Evolutionary conservation across 2,888 invertebrate genomes (phyloP).

Genomic region (Desoria tigrina): DNA sequence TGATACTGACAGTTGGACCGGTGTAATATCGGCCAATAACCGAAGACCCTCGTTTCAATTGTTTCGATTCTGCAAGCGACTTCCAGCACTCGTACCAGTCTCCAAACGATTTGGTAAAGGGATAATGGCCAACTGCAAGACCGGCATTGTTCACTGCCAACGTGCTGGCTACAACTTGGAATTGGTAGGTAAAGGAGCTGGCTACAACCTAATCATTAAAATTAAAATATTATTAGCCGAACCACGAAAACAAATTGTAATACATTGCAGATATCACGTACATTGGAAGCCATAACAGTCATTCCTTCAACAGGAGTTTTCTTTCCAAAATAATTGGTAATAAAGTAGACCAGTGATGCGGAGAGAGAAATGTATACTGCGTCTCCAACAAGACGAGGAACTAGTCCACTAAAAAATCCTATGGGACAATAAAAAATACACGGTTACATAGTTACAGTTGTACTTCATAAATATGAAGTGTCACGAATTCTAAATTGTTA

Average conservation of each 20-base stretch:
- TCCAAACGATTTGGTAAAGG: conserved; percentile 72
- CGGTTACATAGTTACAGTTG: too few relatives aligned
- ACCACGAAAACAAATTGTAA: conserved; percentile 3
- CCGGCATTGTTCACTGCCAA: conserved; percentile 85
- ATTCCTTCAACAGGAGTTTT: conserved; percentile 24
- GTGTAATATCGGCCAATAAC: conserved; percentile 73
- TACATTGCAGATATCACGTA: conserved; percentile 12
- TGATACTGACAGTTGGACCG: conserved; percentile 57
- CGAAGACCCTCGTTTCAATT: conserved; percentile 83
- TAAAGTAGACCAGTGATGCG: conserved; percentile 71
- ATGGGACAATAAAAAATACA: conserved; percentile 40
- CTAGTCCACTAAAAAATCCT: conserved; percentile 84
- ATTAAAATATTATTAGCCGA: background rate
- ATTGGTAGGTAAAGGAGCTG: conserved; percentile 82
- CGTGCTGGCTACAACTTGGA: conserved; percentile 86
- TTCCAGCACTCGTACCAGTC: conserved; percentile 82
- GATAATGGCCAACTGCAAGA: conserved; percentile 77
- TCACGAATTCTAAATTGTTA: conserved; percentile 2
- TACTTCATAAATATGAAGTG: too few relatives aligned
- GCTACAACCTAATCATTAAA: conserved; percentile 68
- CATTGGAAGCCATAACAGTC: conserved; percentile 36
- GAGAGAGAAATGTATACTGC: conserved; percentile 76
- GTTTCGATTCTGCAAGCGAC: conserved; percentile 71
- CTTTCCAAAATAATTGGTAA: conserved; percentile 64
- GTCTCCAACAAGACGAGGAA: conserved; percentile 84